Evolutionary conservation across 2,888 invertebrate species (phyloP), one percentile per base, ranked within the genome.

Genomic region (Pemphredon lugubris): DNA sequence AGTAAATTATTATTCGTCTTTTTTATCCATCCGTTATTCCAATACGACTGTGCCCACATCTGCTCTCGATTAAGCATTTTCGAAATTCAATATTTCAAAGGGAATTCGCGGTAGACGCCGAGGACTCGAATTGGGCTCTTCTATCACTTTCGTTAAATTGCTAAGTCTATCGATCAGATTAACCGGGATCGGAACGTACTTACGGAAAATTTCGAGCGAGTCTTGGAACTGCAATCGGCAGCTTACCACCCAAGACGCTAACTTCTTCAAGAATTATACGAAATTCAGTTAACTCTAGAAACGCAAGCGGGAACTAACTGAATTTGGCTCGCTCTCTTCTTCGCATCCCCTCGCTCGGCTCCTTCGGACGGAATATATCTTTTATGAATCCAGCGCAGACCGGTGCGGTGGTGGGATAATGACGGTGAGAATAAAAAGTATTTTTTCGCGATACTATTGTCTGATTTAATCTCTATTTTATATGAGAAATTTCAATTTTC

Each of bases 281-380:
- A 73, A 77, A 66, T 55, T 58, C 51, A 76, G 60, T 75, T 75
- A 68, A 69, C 73, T 66, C 59, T 9, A 53, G 57, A 66, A 76
- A 73, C 66, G 68, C 53, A 73, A 69, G 66, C 65, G 59, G 58
- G 51, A 50, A 63, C 66, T 75, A 77, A 75, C 73, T 48, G 60
- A 77, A 77, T 75, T 76, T 60, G 53, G 48, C 47, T 42, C 42
- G 20, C 45, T 50, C 61, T 48, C 50, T 37, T 26, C 32, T 18
- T n/a, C 6, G 18, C 37, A 11, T 21, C 9, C 48, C 3, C 26
- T 7, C 21, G 9, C 2, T 48, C 21, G 16, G 14, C 39, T 40
- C 32, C 13, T 37, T 21, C 39, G 7, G 2, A 2, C 21, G 6
- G 5, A 40, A 40, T 47, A 14, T 53, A 45, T 54, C 42, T 14